phyloP scores from a whole-genome alignment of 1,140 invertebrate species.

The Sarcophaga peregrina region DNA sequence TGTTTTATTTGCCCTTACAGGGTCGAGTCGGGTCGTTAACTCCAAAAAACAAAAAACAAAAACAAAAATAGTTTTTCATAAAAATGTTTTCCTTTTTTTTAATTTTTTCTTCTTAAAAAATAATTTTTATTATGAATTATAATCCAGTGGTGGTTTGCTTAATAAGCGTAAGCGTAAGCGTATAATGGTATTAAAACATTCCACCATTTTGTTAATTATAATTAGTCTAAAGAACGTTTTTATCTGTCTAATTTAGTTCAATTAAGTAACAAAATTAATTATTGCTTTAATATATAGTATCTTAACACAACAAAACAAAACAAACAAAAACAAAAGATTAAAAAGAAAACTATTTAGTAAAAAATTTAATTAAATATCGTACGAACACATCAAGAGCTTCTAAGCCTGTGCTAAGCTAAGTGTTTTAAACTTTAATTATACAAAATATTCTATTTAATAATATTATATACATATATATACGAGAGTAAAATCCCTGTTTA shows the following conservation, averaged over 20 bases:
- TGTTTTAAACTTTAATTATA: not conserved
- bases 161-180: too few relatives aligned
- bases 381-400: not conserved
- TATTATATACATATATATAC: not conserved
- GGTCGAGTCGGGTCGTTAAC: too few relatives aligned
- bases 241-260: conserved; percentile 12
- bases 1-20: too few relatives aligned
- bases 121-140: too few relatives aligned
- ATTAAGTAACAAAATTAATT: not conserved
- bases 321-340: not conserved
- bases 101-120: too few relatives aligned
- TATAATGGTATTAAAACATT: not conserved
- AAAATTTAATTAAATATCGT: too few relatives aligned
- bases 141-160: not conserved
- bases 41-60: too few relatives aligned
- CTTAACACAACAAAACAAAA: not conserved
- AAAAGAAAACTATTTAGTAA: too few relatives aligned
- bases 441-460: conserved; percentile 12
- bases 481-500: not conserved
- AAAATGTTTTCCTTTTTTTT: too few relatives aligned
- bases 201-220: conserved; percentile 17
- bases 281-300: not conserved
- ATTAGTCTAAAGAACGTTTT: not conserved
- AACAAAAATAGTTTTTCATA: too few relatives aligned
- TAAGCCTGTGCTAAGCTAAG: not conserved